Evolutionary conservation across 2,113 vertebrate genomes (phyloP), one percentile per base, ranked within the genome.

Genomic region (Lophochroa leadbeateri): DNA sequence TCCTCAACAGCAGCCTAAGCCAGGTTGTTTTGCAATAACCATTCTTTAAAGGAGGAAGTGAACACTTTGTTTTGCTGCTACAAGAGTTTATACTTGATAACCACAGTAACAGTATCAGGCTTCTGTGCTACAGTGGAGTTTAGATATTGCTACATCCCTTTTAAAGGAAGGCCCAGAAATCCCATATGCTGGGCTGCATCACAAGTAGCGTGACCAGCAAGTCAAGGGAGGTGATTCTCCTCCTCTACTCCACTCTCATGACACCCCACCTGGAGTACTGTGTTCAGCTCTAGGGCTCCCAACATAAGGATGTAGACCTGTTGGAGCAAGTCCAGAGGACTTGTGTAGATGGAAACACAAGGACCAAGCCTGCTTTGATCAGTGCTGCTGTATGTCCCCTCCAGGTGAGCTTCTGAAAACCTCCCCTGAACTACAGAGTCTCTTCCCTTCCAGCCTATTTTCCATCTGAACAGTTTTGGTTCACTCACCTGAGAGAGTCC

Each of bases 401-500:
- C 33, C 9, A n/a, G 49, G 14, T 13, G 52, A 35, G 33, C 12
- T 78, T 58, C 39, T 50, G 53, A 77, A 86, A 78, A 86, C 19
- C 60, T 41, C 29, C 52, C 70, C 35, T 23, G 71, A 85, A 49
- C 41, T 33, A 17, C 18, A 65, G 50, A 68, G 25, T 25, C 18
- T 43, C 68, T 60, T 60, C 76, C 86, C 50, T 13, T 46, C 27
- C 5, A 58, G 29, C 8, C 7, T 31, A 9, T 39, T n/a, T 82
- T 69, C 61, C 47, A 37, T 31, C 29, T 18, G 60, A 81, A 82
- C 27, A 2, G 17, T 28, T 86, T 68, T 3, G 3, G 53, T 55
- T 72, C 43, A 77, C 76, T 97, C 95, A 98, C 98, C 97, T 95
- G 95, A 82, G 53, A 93, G 92, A 81, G 72, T 53, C 82, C 53